These are phyloP conservation scores for Tipula confusa DNA, from an alignment of 2,888 invertebrate genomes.

Conservation along the genomic window DNA sequence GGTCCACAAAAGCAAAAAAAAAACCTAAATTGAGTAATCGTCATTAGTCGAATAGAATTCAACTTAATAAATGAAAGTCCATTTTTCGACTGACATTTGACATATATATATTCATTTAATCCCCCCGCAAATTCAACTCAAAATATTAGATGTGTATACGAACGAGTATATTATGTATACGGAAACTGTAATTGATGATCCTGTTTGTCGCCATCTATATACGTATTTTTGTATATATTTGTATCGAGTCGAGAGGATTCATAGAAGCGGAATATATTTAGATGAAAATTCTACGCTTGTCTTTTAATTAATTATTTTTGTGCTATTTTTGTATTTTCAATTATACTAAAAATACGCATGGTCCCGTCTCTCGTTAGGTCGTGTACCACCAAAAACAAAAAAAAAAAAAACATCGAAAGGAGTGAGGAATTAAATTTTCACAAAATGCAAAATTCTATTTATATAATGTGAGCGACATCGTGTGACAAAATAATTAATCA, in stretches of 20 bases:
- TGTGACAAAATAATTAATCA: neutral
- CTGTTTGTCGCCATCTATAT: slow-evolving; percentile 17
- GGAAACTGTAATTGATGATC: neutral
- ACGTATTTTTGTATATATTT: neutral
- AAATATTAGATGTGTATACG: too few species aligned
- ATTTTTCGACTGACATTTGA: slow-evolving; percentile 5
- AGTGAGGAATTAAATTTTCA: slow-evolving; percentile 17
- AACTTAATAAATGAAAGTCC: slow-evolving; percentile 25
- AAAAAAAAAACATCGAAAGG: too few species aligned
- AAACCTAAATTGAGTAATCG: slow-evolving; percentile 4
- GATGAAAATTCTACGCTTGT: neutral
- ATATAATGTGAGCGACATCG: neutral
- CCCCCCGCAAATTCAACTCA: neutral
- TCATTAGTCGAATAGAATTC: slow-evolving; percentile 3
- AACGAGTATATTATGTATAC: neutral
- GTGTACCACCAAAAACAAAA: neutral
- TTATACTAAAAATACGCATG: neutral
- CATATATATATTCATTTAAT: slow-evolving; percentile 25
- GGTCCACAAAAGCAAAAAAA: neutral
- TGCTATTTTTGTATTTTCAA: neutral
- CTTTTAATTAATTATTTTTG: slow-evolving; percentile 3
- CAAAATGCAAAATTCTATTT: neutral
- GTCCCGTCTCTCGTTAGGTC: neutral
- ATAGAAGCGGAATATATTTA: slow-evolving; percentile 3
- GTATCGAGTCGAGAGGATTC: neutral